Base-by-base conservation (phyloP, 1,140 invertebrate genomes). In the Drosophila micromelanica region DNA sequence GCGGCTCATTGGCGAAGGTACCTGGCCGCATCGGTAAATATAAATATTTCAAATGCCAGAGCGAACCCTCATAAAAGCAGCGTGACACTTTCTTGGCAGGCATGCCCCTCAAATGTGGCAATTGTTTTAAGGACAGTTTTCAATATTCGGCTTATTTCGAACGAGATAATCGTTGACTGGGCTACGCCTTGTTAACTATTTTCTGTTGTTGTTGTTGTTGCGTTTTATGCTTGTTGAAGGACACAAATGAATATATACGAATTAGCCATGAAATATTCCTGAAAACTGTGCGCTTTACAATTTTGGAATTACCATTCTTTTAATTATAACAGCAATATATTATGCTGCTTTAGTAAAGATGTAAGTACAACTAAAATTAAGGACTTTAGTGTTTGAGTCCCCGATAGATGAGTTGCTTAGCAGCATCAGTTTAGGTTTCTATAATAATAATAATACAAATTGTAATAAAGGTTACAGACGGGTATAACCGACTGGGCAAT, bases 151-250 rank as follows among this genome's bases (percentile, higher is more conserved):
- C 45, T 46, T 59, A 54, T 74, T 76, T 84, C 60, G 57, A 73
- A 7, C 5, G 78, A 78, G 71, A 63, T 76, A 86, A 87, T 86
- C 75, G 82, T 85, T 73, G 72, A 67, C 74, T 80, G 71, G 70
- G 71, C 51, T 68, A 69, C 78, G 78, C 82, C 78, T 51, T 62
- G 54, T 30, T 54, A 74, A 52, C 77, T 55, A 54, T 38, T 38
- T 55, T 63, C n/a, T 35, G 60, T 40, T 71, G n/a, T n/a, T n/a
- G n/a, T n/a, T n/a, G 30, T 51, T 56, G 12, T 49, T 56, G 12
- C 40, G 6, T 3, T 15, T 42, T 55, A 12, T 20, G 32, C 40
- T 54, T 11, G 20, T 54, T 27, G 6, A 69, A 13, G 35, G 15
- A 8, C 17, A 32, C 38, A 37, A 45, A 59, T 52, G 64, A 20